Evolutionary conservation across 2,113 vertebrate species (phyloP).

Genomic region (Puffinus mauretanicus): DNA sequence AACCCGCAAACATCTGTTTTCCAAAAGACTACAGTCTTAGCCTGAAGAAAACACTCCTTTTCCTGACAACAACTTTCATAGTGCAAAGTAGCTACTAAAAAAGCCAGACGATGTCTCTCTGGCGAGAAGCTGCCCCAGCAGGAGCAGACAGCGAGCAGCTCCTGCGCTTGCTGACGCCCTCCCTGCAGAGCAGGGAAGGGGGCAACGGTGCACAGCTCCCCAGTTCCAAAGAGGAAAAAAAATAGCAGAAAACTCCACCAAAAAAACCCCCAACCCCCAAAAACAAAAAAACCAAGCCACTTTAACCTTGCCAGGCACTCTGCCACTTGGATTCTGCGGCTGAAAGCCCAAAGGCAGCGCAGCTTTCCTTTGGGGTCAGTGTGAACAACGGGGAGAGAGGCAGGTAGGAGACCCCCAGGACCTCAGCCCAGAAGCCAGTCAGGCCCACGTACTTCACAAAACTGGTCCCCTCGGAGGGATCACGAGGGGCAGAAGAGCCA

Average conservation of each 20-base stretch:
- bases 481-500: accelerated
- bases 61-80: background rate
- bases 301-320: background rate
- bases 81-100: background rate
- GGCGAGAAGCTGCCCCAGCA: background rate
- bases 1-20: background rate
- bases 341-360: background rate
- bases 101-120: background rate
- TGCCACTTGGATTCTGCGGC: background rate
- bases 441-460: background rate
- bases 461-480: background rate
- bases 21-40: background rate
- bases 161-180: background rate
- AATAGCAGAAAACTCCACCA: background rate
- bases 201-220: background rate
- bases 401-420: background rate
- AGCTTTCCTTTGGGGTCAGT: background rate
- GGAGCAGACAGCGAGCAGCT: background rate
- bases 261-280: background rate
- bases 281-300: background rate
- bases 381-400: background rate
- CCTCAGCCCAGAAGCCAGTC: background rate
- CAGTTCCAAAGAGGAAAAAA: background rate
- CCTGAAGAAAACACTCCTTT: background rate
- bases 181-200: background rate